Evolutionary conservation across 2,113 vertebrate species (phyloP).

Genomic region (Arizona elegans): DNA sequence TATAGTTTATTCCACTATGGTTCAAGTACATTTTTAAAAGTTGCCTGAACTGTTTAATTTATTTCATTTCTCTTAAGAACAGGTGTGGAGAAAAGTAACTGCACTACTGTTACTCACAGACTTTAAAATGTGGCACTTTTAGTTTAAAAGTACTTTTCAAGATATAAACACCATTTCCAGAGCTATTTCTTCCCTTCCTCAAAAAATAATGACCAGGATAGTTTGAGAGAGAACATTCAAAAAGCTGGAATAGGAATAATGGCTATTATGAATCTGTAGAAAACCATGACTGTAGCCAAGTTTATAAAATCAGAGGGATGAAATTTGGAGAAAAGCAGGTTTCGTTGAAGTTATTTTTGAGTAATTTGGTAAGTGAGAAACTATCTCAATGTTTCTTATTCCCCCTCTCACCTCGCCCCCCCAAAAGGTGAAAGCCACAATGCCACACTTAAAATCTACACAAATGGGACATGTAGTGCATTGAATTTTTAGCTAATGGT

Average conservation of each 20-base stretch:
- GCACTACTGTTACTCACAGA: conserved; percentile 56
- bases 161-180: conserved; percentile 62
- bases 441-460: conserved; percentile 4
- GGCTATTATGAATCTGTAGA: conserved; percentile 61
- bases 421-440: conserved; percentile 10
- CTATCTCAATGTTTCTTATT: background rate
- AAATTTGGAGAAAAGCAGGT: conserved; percentile 26
- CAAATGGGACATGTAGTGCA: background rate
- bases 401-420: background rate
- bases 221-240: background rate
- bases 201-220: background rate
- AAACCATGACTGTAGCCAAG: conserved; percentile 58
- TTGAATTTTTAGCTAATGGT: accelerated
- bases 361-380: background rate
- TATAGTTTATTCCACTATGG: conserved; percentile 68
- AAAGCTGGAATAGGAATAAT: conserved; percentile 52
- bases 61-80: conserved; percentile 54
- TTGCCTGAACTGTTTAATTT: conserved; percentile 37
- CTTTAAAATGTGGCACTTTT: conserved; percentile 63
- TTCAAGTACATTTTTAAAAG: conserved; percentile 64
- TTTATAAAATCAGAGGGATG: conserved; percentile 50
- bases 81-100: conserved; percentile 39
- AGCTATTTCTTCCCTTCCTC: conserved; percentile 35
- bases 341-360: conserved; percentile 26
- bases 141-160: conserved; percentile 57